Percentiles rank a stretch among this genome's conserved stretches.
Evolutionary conservation across 2,113 vertebrate species (phyloP).

Genomic region (Ameiurus melas): DNA sequence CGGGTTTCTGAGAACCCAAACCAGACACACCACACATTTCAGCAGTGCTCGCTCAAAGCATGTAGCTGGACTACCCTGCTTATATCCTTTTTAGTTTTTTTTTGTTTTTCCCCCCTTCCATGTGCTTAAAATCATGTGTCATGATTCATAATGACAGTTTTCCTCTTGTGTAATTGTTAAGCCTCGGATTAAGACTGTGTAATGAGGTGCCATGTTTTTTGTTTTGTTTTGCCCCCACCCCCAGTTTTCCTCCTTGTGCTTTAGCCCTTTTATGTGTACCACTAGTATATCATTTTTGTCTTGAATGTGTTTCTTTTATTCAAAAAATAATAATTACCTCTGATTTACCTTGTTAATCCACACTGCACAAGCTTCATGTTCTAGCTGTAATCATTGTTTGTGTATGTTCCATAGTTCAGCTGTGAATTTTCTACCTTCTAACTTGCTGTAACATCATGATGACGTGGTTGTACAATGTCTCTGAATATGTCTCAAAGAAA

Average conservation of each 20-base stretch:
- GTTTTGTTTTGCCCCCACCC: background rate
- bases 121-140: background rate
- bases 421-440: background rate
- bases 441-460: background rate
- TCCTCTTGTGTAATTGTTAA: conserved; percentile 22
- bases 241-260: background rate
- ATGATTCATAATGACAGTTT: conserved; percentile 3
- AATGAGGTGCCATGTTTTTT: background rate
- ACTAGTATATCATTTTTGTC: background rate
- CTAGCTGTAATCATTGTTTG: background rate
- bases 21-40: background rate
- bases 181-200: background rate
- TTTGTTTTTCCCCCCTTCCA: too few species aligned
- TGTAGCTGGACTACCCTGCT: conserved; percentile 32
- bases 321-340: background rate
- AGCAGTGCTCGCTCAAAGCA: background rate
- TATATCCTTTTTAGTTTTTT: background rate
- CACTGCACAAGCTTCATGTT: background rate
- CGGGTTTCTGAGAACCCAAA: conserved; percentile 69
- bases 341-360: background rate
- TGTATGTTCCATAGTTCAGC: background rate
- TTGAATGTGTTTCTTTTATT: background rate
- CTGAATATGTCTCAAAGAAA: background rate
- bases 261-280: conserved; percentile 1
- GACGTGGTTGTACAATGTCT: background rate